These are phyloP conservation scores for Tapera naevia DNA, from an alignment of 2,797 vertebrate genomes.

Conservation along the genomic window DNA sequence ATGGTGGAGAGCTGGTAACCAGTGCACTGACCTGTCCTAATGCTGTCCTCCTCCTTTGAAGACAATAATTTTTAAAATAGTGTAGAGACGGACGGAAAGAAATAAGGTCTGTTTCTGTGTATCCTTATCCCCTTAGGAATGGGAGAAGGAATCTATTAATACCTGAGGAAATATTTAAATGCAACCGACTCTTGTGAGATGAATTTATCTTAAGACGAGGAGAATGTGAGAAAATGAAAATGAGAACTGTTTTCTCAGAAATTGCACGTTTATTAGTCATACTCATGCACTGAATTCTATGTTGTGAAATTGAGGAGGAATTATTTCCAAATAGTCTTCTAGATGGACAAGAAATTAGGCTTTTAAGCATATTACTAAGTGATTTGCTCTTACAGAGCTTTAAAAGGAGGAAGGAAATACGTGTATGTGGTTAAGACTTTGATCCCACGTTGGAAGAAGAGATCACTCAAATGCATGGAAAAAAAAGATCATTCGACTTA, in stretches of 20 bases:
- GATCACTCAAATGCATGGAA: constrained; percentile 7
- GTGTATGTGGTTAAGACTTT: neutral
- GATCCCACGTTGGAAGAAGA: neutral
- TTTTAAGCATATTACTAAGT: neutral
- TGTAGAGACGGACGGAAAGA: neutral
- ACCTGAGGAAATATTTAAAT: neutral
- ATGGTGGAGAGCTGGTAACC: neutral
- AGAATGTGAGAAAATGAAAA: neutral
- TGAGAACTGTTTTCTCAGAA: neutral
- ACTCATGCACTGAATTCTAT: neutral
- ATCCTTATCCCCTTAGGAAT: neutral
- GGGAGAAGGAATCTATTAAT: neutral
- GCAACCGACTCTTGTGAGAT: neutral
- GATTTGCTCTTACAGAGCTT: neutral
- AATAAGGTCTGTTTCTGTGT: neutral
- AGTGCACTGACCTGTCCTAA: neutral
- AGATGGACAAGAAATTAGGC: neutral
- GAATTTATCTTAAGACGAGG: neutral
- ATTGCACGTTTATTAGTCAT: neutral
- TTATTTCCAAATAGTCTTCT: neutral
- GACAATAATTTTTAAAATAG: neutral
- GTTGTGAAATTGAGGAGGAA: neutral
- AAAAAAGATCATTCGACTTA: constrained; percentile 54
- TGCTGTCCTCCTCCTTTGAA: neutral
- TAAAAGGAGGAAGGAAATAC: neutral